phyloP scores from a whole-genome alignment of 2,888 invertebrate genomes.

The Cactoblastis cactorum region DNA sequence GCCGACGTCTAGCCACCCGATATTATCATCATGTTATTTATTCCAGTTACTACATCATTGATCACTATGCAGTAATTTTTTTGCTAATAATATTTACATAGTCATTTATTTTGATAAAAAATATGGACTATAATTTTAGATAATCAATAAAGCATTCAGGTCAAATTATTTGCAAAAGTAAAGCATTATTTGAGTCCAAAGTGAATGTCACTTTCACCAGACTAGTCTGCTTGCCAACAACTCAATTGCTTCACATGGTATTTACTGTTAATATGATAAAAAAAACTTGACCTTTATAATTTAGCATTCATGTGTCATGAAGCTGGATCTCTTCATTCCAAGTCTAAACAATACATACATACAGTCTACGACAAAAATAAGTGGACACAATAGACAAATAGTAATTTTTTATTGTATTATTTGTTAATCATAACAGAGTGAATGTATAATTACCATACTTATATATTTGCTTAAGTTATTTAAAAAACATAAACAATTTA shows the following conservation, averaged over 20 bases:
- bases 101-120: not conserved
- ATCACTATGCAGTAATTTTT: not conserved
- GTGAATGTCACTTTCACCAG: constrained; percentile 71
- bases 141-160: not conserved
- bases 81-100: not conserved
- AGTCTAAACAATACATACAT: no score
- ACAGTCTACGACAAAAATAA: no score
- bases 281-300: not conserved
- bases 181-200: constrained; percentile 30
- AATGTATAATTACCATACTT: no score
- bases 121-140: not conserved
- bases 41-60: not conserved
- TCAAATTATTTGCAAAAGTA: constrained; percentile 18
- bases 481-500: no score
- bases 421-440: no score
- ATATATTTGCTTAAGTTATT: no score
- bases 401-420: no score
- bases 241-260: constrained; percentile 22
- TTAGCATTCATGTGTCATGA: not conserved
- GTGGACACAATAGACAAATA: not conserved
- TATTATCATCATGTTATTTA: not conserved
- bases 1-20: not conserved
- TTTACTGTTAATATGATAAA: constrained; percentile 17
- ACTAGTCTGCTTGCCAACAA: constrained; percentile 39
- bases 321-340: not conserved